Conservation (phyloP, 1,140 invertebrate species). For the Rhyacophila brunnea region DNA sequence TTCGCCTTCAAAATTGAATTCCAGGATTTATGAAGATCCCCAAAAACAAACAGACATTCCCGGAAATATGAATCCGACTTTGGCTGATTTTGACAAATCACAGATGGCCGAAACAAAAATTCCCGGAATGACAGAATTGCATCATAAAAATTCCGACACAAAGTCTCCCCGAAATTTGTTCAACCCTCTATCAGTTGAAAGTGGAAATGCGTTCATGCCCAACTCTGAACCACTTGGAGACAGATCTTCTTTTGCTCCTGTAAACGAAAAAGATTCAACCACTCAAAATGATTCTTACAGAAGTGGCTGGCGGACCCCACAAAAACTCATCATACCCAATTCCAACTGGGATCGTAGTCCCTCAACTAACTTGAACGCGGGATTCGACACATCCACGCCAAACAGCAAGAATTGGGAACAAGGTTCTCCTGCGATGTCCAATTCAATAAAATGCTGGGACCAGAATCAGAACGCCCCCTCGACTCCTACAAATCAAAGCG, state of each 20-base stretch:
- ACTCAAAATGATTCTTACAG: slow-evolving; percentile 12
- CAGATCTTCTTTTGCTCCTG: slow-evolving; percentile 3
- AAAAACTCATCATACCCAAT: slow-evolving; percentile 34
- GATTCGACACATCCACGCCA: slow-evolving; percentile 29
- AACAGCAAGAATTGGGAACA: slow-evolving; percentile 31
- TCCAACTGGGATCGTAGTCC: slow-evolving; percentile 30
- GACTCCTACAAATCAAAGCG: slow-evolving; percentile 40
- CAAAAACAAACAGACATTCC: slow-evolving; percentile 34
- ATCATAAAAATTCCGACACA: slow-evolving; percentile 6
- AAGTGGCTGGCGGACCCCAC: slow-evolving; percentile 49
- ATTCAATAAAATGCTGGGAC: slow-evolving; percentile 29
- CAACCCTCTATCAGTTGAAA: not conserved
- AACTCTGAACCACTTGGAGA: not conserved
- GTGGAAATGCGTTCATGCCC: not conserved
- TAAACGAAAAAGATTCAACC: slow-evolving; percentile 11
- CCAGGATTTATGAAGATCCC: slow-evolving; percentile 23
- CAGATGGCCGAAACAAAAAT: slow-evolving; percentile 45
- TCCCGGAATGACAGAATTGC: slow-evolving; percentile 46
- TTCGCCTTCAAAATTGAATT: slow-evolving; percentile 17
- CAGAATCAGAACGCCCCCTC: slow-evolving; percentile 19
- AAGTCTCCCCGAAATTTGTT: not conserved
- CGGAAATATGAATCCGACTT: slow-evolving; percentile 40
- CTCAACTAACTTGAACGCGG: slow-evolving; percentile 30
- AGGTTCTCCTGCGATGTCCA: slow-evolving; percentile 24
- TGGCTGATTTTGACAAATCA: slow-evolving; percentile 41